Evolutionary conservation across 2,113 vertebrate genomes (phyloP).

Genomic region (Pangasianodon gigas): DNA sequence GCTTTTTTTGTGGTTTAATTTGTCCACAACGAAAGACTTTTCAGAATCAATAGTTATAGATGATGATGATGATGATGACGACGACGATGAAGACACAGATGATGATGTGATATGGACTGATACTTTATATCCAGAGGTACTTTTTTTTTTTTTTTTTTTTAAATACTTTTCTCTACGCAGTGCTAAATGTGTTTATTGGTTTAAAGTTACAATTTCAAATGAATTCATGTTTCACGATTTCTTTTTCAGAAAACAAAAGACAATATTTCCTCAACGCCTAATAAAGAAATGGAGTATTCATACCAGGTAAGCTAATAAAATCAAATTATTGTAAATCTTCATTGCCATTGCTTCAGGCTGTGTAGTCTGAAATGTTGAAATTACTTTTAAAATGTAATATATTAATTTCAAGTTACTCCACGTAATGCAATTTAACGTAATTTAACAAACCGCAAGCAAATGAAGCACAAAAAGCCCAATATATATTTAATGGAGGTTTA

Average conservation of each 20-base stretch:
- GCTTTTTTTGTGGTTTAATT: not conserved
- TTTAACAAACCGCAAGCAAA: not conserved
- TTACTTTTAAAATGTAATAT: not conserved
- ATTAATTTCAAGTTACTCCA: not conserved
- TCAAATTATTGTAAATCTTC: not conserved
- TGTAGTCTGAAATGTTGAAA: not conserved
- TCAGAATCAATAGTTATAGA: not conserved
- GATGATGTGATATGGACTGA: conserved; percentile 18
- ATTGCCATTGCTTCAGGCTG: not conserved
- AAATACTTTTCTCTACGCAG: not conserved
- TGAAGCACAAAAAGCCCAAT: not conserved
- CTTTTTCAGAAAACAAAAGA: conserved; percentile 11
- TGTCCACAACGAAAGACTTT: not conserved
- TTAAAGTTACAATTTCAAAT: not conserved
- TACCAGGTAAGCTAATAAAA: conserved; percentile 30
- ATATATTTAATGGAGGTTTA: not conserved
- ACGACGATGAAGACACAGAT: conserved; percentile 27
- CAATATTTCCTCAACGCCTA: not conserved
- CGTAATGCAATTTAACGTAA: not conserved
- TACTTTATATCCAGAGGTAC: conserved; percentile 27
- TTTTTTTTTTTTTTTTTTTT: not conserved
- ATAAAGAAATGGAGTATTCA: not conserved
- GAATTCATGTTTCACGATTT: not conserved
- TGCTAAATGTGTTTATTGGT: not conserved
- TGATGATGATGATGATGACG: conserved; percentile 28